Base-by-base conservation (phyloP, 2,888 invertebrate species). In the Heliconius ethilla region DNA sequence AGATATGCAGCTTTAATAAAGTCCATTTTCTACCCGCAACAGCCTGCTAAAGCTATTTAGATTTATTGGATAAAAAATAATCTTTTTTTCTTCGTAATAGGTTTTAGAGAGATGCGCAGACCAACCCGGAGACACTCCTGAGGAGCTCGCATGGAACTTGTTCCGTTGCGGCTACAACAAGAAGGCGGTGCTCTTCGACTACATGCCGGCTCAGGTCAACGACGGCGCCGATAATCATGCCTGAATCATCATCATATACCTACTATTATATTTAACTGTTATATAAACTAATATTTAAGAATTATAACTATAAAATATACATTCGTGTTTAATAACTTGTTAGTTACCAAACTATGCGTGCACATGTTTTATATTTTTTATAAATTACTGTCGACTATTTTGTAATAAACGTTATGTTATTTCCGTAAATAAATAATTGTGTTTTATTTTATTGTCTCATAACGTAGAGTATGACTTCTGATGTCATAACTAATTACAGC, bases 161-260 rank as follows among this genome's bases (percentile, higher is more conserved):
- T 93, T 94, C 87, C 89, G 90, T 25, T 94, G 94, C 83, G 92
- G 92, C 2, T 91, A 89, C 84, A 90, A 92, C 79, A 89, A 89
- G 82, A 94, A 93, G 83, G 89, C 92, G 0, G 85, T 90, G 0
- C 88, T 92, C 27, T 91, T 92, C 83, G 89, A 91, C 70, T 90
- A 90, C 86, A 90, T 91, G 91, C 90, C 92, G 3, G 82, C 86
- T 4, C 76, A 78, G 13, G n/a, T 33, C 9, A 33, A 33, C 66
- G 79, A 37, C 29, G 85, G 85, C 45, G 67, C 82, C 13, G 85
- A 87, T 65, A 86, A 85, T 77, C 83, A 83, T 55, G 76, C 76
- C 63, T 25, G 33, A 37, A n/a, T n/a, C 7, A n/a, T 40, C 40
- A 11, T 11, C 10, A 40, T 62, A 40, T 11, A 27, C 62, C 40